Base-by-base conservation (phyloP, 2,113 vertebrate genomes). In the Pontoporia blainvillei region DNA sequence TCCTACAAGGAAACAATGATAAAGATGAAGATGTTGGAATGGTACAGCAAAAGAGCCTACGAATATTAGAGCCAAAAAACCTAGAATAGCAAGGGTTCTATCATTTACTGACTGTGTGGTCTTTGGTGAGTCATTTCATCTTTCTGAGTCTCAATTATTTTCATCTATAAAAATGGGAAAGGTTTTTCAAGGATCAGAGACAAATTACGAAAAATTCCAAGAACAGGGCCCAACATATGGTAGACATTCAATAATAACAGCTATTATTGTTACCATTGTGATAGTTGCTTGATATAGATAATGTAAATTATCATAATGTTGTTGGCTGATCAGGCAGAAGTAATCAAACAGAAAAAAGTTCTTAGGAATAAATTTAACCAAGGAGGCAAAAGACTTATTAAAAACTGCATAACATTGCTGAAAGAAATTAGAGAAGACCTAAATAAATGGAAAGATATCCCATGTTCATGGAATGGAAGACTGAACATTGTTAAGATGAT, bases 1-100 rank as follows among this genome's bases (percentile, higher is more conserved):
- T 99, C 99, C 99, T 99, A 97, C 52, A 96, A 95, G 46, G 18
- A 83, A 36, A 90, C 18, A 84, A 75, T 57, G 14, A 86, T 6
- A 90, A 86, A 83, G 36, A 90, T 34, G 7, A 93, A 84, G 71
- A 71, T 18, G 41, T 8, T 86, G 31, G 36, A 73, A 54, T 61
- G 39, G 25, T 31, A 62, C 11, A 72, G 20, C 2, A 62, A 82
- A 59, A 91, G 3, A 71, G 27, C n/a, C 39, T 52, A 66, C 0
- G 15, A 36, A 18, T 64, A 52, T 2, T 9, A 13, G 41, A 82
- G 54, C 17, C 20, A 79, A 59, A 93, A 59, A 67, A 49, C 14
- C 27, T 23, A 89, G 18, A 84, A 72, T 7, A 72, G 12, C 25
- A 62, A 90, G 52, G 0, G 41, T n/a, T 79, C 36, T 85, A 59